Evolutionary conservation across 2,797 vertebrate species (phyloP).

Genomic region (Garrulus glandarius): DNA sequence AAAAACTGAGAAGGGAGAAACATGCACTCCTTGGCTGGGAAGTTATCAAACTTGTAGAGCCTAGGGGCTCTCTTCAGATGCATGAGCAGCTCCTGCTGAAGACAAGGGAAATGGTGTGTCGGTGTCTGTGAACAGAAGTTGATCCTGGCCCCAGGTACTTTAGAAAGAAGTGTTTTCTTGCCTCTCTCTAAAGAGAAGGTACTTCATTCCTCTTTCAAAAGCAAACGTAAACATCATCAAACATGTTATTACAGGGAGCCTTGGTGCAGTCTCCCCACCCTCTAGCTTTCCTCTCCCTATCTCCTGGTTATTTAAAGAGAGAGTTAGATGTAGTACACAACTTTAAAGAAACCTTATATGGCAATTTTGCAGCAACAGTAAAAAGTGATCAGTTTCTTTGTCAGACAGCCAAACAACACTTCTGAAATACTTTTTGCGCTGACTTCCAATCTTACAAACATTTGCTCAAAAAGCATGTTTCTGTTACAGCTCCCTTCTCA

Average conservation of each 20-base stretch:
- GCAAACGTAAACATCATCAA: not conserved
- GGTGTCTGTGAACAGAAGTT: not conserved
- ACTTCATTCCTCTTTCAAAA: not conserved
- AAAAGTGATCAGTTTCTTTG: slow-evolving; percentile 54
- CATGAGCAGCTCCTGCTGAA: not conserved
- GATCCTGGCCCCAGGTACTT: not conserved
- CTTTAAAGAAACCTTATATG: slow-evolving; percentile 47
- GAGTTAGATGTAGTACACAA: not conserved
- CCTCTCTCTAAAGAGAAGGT: not conserved
- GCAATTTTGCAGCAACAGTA: slow-evolving; percentile 23
- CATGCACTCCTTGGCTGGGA: not conserved
- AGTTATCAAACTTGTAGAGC: slow-evolving; percentile 4
- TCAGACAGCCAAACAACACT: slow-evolving; percentile 51
- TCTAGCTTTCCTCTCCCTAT: not conserved
- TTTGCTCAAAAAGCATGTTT: not conserved
- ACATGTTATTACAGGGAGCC: not conserved
- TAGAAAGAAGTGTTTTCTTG: not conserved
- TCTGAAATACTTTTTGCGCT: not conserved
- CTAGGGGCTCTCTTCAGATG: not conserved
- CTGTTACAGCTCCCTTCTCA: not conserved
- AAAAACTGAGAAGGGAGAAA: not conserved
- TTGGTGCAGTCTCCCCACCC: not conserved
- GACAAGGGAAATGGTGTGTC: not conserved
- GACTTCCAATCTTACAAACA: slow-evolving; percentile 3
- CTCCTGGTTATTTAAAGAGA: slow-evolving; percentile 13